Conservation (phyloP, 2,888 invertebrate species). For the Spatulosminthurus flaviceps region DNA sequence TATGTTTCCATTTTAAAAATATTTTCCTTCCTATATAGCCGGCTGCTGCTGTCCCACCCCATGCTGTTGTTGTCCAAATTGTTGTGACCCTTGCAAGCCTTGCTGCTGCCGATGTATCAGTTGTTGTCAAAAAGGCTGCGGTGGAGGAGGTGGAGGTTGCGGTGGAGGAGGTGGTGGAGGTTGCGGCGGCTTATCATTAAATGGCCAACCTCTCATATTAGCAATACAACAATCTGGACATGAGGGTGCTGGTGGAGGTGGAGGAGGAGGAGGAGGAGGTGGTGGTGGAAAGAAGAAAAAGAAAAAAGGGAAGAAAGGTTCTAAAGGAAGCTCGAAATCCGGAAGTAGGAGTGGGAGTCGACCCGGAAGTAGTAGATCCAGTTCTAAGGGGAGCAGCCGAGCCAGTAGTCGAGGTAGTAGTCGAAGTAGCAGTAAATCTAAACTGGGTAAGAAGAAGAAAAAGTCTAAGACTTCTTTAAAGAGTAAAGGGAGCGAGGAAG, state of each 20-base stretch:
- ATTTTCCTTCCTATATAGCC: background rate
- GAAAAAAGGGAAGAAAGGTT: constrained; percentile 21
- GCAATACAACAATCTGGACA: background rate
- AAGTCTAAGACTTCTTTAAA: background rate
- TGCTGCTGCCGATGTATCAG: background rate
- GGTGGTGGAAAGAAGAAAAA: background rate
- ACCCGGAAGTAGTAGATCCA: constrained; percentile 3
- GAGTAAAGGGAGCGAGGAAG: background rate
- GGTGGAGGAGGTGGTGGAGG: background rate
- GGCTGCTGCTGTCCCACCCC: background rate
- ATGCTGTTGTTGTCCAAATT: background rate
- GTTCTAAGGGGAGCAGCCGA: constrained; percentile 18
- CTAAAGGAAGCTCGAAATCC: background rate
- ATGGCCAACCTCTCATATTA: background rate
- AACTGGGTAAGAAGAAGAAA: background rate
- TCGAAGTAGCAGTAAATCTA: constrained; percentile 18
- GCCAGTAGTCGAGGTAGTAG: background rate
- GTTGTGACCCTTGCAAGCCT: background rate
- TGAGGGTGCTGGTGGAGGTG: background rate
- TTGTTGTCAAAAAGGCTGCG: background rate
- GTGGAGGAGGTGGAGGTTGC: background rate
- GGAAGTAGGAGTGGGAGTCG: constrained; percentile 6
- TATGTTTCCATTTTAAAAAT: no score
- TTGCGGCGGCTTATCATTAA: background rate
- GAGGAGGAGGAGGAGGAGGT: background rate